Base-by-base conservation (phyloP, 2,113 vertebrate species). In the Willisornis vidua region DNA sequence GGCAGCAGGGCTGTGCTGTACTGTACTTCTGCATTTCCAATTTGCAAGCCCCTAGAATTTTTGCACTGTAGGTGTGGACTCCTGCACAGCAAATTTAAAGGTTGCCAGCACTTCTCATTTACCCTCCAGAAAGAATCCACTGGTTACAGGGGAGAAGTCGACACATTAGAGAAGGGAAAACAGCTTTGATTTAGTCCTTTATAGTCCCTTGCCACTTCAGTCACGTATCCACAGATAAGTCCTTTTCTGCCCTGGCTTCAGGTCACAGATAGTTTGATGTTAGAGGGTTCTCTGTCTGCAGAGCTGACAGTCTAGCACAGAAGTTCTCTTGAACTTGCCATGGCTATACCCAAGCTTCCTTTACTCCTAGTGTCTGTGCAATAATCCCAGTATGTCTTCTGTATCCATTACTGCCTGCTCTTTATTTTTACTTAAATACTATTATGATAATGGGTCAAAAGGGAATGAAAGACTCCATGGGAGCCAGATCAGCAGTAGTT, bases 1-100 rank as follows among this genome's bases (percentile, higher is more conserved):
- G 98, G 98, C 98, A 95, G 94, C 95, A 96, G 58, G 12, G 75
- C 61, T 48, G 51, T 70, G 67, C 84, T 74, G 14, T 93, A 45
- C 83, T 89, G 76, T 23, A 28, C 20, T 25, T 86, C 86, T 46
- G 48, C 49, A 26, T 57, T 87, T 77, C 31, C 94, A 74, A 10
- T 94, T 95, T 85, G 80, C 73, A 94, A 79, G 70, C 33, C 65
- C 33, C 39, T 52, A 52, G 80, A 81, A 75, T 92, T 94, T 81
- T 92, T 88, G 73, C 45, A 57, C 73, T 82, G 73, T 45, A 81
- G 48, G 68, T 81, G 61, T 78, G 73, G 90, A 87, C 86, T 87
- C 89, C 89, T 93, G 95, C 80, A 67, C 72, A 89, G 83, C 86
- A 93, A 63, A 89, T 62, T 43, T 7, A 90, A 90, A 90, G 83